Percentiles rank a stretch among this genome's conserved stretches.
These are phyloP conservation scores for Magallana nippona DNA, from an alignment of 2,888 invertebrate genomes.

Conservation along the genomic window DNA sequence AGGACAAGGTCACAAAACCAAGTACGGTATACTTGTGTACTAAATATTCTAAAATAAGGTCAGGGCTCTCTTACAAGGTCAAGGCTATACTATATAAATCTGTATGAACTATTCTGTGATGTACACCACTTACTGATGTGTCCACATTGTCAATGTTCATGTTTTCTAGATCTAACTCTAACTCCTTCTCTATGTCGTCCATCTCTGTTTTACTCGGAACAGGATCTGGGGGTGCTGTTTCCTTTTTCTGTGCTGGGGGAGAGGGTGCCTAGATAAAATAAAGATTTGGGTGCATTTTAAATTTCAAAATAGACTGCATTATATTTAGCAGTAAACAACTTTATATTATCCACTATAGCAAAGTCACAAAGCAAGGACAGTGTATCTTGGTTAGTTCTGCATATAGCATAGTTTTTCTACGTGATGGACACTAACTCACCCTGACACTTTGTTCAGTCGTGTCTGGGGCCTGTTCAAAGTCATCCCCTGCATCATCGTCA, in stretches of 20 bases:
- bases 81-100: neutral
- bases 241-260: constrained; percentile 36
- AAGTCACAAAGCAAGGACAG: no score
- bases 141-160: constrained; percentile 90
- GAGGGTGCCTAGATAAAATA: constrained; percentile 22
- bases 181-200: constrained; percentile 84
- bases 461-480: constrained; percentile 59
- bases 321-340: no score
- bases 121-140: constrained; percentile 83
- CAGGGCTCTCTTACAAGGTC: neutral
- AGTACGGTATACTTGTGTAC: no score
- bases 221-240: constrained; percentile 38
- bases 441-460: neutral
- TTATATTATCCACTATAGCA: no score
- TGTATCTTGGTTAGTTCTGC: no score
- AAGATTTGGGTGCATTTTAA: neutral
- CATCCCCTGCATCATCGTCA: constrained; percentile 55
- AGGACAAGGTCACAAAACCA: neutral
- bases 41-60: no score
- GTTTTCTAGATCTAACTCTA: constrained; percentile 91
- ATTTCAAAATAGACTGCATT: no score
- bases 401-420: no score
- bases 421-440: neutral
- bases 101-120: neutral
- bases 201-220: constrained; percentile 54